Percentiles rank a stretch among this genome's conserved stretches.
phyloP scores from a whole-genome alignment of 2,888 invertebrate genomes.

The Crepidodera aurea region DNA sequence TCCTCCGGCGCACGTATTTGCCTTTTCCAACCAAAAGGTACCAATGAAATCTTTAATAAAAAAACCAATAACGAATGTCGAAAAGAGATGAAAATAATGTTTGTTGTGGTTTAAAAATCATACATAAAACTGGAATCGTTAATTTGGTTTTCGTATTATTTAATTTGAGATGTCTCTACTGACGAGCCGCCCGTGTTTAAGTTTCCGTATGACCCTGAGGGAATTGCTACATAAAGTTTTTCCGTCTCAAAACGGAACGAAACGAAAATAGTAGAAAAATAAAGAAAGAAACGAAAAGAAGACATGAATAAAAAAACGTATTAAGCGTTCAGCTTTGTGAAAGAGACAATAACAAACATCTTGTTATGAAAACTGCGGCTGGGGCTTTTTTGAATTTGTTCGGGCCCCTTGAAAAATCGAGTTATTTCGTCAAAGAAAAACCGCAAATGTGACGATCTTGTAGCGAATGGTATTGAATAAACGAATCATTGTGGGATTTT shows the following conservation, averaged over 20 bases:
- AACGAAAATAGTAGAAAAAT: conserved; percentile 20
- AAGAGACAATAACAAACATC: conserved; percentile 29
- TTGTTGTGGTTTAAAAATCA: too few species aligned
- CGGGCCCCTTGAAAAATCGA: conserved; percentile 20
- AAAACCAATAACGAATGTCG: too few species aligned
- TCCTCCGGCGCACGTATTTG: too few species aligned
- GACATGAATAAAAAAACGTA: conserved; percentile 29
- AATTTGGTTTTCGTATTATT: too few species aligned
- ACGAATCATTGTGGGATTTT: conserved; percentile 9
- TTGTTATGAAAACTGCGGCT: conserved; percentile 27
- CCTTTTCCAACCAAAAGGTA: too few species aligned
- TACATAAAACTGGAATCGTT: too few species aligned
- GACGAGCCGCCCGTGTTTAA: conserved; percentile 13
- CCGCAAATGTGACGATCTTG: conserved; percentile 18
- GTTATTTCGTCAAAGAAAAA: conserved; percentile 21
- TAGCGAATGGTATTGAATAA: conserved; percentile 6
- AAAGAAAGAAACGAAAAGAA: background rate
- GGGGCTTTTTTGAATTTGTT: conserved; percentile 16
- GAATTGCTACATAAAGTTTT: conserved; percentile 32
- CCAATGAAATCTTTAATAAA: too few species aligned
- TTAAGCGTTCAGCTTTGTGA: conserved; percentile 28
- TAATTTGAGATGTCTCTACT: too few species aligned
- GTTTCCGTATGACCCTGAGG: conserved; percentile 26
- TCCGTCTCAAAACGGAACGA: conserved; percentile 24
- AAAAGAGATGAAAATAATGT: too few species aligned